Evolutionary conservation across 2,888 invertebrate genomes (phyloP), one percentile per base, ranked within the genome.

Genomic region (Sarcophaga carnaria): DNA sequence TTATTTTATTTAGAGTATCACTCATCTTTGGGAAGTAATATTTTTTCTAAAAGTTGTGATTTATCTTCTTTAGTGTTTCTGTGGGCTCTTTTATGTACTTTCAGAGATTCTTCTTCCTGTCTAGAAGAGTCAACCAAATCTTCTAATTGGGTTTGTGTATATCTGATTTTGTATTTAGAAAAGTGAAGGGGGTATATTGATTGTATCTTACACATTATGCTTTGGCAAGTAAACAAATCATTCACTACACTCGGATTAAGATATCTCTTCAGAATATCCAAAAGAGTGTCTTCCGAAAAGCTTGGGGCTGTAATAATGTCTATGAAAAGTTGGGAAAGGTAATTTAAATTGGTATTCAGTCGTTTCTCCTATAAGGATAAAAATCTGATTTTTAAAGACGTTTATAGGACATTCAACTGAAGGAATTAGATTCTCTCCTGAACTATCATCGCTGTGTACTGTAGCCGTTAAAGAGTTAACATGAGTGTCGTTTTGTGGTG

Each of bases 361-460:
- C 60, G 64, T 47, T n/a, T 74, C 14, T 17, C 72, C 74, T 22
- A n/a, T 64, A 3, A 69, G 27, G 20, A 83, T 12, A 25, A 45
- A 80, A 60, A 87, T 80, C 47, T 27, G 27, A 27, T 27, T 27
- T 27, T 27, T 27, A 27, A 27, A 27, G 27, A 27, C 27, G 27
- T 27, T 83, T 22, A 83, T 70, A 45, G 77, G 77, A 14, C 22
- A 10, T 80, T 76, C 77, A 5, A 66, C 60, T 17, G 59, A 17
- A 20, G 80, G 81, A 45, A 81, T 80, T 14, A 85, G 20, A 49
- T 79, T 69, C 5, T 81, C 37, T 22, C 74, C 69, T 69, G 80
- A 80, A 62, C 84, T 84, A 8, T 84, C 76, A 45, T 80, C 27
- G 27, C 27, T 27, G 27, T 27, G 27, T 27, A 27, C 4, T 27